These are phyloP conservation scores for Troilus luridus DNA, from an alignment of 2,888 invertebrate species.

Conservation along the genomic window DNA sequence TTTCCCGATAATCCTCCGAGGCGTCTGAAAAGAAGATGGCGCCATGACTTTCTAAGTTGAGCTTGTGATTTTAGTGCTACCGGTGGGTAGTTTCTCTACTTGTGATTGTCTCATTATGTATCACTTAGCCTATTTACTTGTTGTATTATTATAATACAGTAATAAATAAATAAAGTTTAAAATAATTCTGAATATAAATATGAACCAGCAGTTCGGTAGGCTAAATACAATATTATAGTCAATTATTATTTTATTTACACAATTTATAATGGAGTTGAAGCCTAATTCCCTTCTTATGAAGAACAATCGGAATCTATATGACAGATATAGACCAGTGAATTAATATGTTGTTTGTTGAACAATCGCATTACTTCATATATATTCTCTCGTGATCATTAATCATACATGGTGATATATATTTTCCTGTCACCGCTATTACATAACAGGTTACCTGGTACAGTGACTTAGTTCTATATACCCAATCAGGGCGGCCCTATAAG, in stretches of 20 bases:
- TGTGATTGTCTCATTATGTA: too few species aligned
- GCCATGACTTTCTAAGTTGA: too few species aligned
- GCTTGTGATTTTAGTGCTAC: too few species aligned
- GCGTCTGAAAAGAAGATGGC: too few species aligned
- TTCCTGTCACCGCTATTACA: background rate
- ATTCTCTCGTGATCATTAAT: background rate
- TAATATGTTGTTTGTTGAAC: conserved; percentile 18
- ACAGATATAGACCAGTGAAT: background rate
- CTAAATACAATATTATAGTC: too few species aligned
- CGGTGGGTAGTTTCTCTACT: too few species aligned
- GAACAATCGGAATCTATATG: background rate
- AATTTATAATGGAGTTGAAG: background rate
- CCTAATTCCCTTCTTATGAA: background rate
- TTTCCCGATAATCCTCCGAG: too few species aligned
- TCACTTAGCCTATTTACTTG: too few species aligned
- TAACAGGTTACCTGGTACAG: background rate
- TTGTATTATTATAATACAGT: too few species aligned
- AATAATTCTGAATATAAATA: too few species aligned
- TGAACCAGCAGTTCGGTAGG: too few species aligned
- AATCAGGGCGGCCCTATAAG: background rate
- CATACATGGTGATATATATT: background rate
- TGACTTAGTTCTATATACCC: background rate
- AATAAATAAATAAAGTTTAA: too few species aligned
- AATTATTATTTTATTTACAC: background rate
- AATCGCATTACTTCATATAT: background rate